These are phyloP conservation scores for Eupithecia vulgata DNA, from an alignment of 2,888 invertebrate species.

Conservation along the genomic window DNA sequence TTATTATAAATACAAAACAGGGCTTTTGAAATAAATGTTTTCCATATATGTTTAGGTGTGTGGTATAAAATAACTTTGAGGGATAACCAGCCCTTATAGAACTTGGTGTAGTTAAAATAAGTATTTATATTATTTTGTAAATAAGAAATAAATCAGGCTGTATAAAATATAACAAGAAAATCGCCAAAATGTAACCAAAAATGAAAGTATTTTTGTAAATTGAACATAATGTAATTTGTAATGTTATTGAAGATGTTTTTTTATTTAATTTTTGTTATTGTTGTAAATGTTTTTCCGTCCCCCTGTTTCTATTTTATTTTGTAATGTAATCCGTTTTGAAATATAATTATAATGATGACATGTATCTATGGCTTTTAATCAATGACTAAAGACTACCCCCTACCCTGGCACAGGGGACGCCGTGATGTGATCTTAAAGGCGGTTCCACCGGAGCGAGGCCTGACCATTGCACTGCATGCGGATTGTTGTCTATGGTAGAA, in stretches of 20 bases:
- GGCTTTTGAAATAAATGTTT: not conserved
- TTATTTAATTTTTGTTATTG: conserved; percentile 46
- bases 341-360: conserved; percentile 50
- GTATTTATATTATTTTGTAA: conserved; percentile 26
- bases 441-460: too few relatives aligned
- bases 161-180: conserved; percentile 44
- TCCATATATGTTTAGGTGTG: not conserved
- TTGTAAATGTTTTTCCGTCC: conserved; percentile 71
- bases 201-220: conserved; percentile 64
- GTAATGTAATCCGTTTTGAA: conserved; percentile 65
- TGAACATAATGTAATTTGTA: conserved; percentile 44
- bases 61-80: not conserved
- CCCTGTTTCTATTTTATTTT: conserved; percentile 53
- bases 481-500: too few relatives aligned
- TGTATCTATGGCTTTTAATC: not conserved
- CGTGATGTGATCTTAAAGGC: too few relatives aligned
- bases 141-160: conserved; percentile 31
- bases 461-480: too few relatives aligned
- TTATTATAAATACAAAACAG: not conserved
- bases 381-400: not conserved
- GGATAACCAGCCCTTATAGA: not conserved
- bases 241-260: conserved; percentile 43
- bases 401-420: too few relatives aligned
- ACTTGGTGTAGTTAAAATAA: not conserved
- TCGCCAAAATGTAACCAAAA: conserved; percentile 71